Conservation (phyloP, 2,888 invertebrate genomes). For the Ormyrus labotus region DNA sequence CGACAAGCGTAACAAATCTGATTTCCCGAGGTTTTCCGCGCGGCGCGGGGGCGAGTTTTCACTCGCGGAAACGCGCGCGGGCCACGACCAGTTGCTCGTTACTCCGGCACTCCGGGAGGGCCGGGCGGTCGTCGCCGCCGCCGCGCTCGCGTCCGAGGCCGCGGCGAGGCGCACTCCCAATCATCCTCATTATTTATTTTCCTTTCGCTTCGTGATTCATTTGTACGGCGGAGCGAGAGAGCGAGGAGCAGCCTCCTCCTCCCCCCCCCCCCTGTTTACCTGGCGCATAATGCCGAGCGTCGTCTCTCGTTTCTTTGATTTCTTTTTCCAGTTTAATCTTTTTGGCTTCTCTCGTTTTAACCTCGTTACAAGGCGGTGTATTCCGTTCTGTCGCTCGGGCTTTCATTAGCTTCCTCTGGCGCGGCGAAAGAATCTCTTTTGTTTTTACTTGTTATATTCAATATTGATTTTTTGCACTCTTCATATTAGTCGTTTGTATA, state of each 20-base stretch:
- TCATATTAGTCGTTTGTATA: too few species aligned
- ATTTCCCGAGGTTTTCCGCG: background rate
- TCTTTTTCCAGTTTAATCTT: background rate
- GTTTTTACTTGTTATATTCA: too few species aligned
- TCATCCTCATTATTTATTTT: conserved; percentile 48
- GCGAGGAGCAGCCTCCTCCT: too few species aligned
- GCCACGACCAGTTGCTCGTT: conserved; percentile 25
- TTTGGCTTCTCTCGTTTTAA: background rate
- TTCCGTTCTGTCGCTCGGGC: too few species aligned
- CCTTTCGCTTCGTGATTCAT: conserved; percentile 12
- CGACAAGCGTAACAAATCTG: conserved; percentile 10
- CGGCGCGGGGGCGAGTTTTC: too few species aligned
- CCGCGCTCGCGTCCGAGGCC: background rate
- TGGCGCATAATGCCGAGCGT: background rate
- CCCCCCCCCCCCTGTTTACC: background rate
- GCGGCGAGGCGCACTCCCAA: conserved; percentile 7
- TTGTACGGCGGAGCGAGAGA: background rate
- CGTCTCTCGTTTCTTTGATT: conserved; percentile 6
- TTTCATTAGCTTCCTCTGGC: too few species aligned
- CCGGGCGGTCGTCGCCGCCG: too few species aligned
- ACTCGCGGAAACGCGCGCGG: background rate
- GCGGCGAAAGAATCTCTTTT: too few species aligned
- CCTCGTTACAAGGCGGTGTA: too few species aligned
- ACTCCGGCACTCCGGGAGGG: background rate
- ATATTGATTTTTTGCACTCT: too few species aligned